These are phyloP conservation scores for Onychomys arenicola DNA, from an alignment of 2,797 vertebrate genomes.

Conservation along the genomic window DNA sequence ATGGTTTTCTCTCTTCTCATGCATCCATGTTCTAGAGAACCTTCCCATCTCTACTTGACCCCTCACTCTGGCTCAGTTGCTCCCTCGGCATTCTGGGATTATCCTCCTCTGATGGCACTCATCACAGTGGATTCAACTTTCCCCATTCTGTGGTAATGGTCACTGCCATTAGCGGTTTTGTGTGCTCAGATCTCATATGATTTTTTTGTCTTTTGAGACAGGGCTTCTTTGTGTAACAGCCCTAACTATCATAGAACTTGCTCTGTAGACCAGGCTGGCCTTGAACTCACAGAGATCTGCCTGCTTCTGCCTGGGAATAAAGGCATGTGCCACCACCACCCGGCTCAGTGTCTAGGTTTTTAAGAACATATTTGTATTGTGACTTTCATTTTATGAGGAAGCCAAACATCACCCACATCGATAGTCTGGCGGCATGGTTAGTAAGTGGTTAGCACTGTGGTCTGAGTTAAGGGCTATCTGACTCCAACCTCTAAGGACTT, in stretches of 20 bases:
- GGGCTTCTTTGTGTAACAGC: not conserved
- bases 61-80: not conserved
- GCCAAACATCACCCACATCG: not conserved
- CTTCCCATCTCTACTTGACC: not conserved
- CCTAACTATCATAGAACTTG: not conserved
- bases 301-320: not conserved
- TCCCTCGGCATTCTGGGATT: not conserved
- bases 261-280: not conserved
- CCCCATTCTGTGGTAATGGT: not conserved
- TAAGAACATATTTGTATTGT: not conserved
- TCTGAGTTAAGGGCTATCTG: not conserved
- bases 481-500: not conserved
- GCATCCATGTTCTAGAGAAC: not conserved
- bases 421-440: not conserved
- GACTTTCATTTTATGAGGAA: slow-evolving; percentile 41
- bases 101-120: not conserved
- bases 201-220: not conserved
- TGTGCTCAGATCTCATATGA: not conserved
- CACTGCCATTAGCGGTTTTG: not conserved
- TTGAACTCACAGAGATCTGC: not conserved
- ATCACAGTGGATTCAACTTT: not conserved
- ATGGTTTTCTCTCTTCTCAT: not conserved
- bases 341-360: not conserved
- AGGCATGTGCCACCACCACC: not conserved
- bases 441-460: not conserved